phyloP scores from a whole-genome alignment of 2,113 vertebrate species.

The Willisornis vidua region DNA sequence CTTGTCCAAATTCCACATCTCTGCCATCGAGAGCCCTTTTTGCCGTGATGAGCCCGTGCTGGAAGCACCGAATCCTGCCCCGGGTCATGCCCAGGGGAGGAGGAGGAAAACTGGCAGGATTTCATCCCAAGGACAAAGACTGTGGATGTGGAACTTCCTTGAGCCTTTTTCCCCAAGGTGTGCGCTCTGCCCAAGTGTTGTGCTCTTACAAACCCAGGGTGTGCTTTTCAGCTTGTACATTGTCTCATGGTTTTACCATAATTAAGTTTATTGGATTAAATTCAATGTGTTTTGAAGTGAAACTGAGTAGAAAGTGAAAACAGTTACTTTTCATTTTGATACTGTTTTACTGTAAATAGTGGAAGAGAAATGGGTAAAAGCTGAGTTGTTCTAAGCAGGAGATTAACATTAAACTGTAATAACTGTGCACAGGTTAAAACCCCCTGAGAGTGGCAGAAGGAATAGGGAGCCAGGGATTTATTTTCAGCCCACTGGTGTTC shows the following conservation, averaged over 20 bases:
- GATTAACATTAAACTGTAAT: background rate
- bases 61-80: no score
- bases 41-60: background rate
- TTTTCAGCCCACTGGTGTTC: background rate
- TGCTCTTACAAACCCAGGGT: background rate
- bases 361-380: background rate
- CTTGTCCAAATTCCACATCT: background rate
- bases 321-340: background rate
- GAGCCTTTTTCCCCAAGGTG: background rate
- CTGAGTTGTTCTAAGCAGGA: background rate
- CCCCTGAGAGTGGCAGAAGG: background rate
- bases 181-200: background rate
- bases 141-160: background rate
- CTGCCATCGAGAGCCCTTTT: background rate
- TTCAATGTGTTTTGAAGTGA: conserved; percentile 12
- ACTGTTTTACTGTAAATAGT: background rate
- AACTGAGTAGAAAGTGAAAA: conserved; percentile 50
- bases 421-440: background rate
- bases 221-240: background rate
- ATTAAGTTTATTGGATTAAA: background rate
- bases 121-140: background rate
- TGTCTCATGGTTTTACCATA: background rate
- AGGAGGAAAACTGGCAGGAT: background rate
- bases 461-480: background rate
- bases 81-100: fast-evolving